Conservation (phyloP, 2,797 vertebrate species). For the Cynodonichthys magdalenae region DNA sequence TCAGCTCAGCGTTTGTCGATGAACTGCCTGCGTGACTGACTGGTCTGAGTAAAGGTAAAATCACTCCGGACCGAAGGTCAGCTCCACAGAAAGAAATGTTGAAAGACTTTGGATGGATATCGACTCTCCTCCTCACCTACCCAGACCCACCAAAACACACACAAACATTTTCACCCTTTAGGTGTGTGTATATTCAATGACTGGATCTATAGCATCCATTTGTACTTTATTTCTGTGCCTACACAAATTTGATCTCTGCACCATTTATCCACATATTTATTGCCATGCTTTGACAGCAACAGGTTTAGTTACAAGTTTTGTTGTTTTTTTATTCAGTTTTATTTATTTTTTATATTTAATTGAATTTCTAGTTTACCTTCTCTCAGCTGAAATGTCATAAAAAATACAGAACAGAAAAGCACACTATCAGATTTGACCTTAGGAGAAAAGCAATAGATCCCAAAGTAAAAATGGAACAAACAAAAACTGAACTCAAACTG, state of each 20-base stretch:
- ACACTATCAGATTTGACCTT: conserved; percentile 5
- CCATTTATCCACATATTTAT: neutral
- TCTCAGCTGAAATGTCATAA: conserved; percentile 30
- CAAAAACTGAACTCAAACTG: neutral
- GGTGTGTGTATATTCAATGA: conserved; percentile 27
- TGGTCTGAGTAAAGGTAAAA: conserved; percentile 49
- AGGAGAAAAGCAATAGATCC: conserved; percentile 1
- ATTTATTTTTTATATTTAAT: neutral
- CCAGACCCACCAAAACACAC: neutral
- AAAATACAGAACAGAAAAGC: conserved; percentile 47
- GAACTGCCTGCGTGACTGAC: conserved; percentile 51
- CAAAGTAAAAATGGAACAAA: neutral
- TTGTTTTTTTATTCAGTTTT: conserved; percentile 22
- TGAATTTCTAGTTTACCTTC: conserved; percentile 43
- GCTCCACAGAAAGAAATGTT: conserved; percentile 42
- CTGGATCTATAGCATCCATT: neutral
- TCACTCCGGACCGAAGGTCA: conserved; percentile 42
- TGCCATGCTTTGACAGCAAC: conserved; percentile 37
- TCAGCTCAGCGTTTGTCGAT: conserved; percentile 55
- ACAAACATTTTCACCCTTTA: conserved; percentile 4
- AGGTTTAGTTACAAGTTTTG: conserved; percentile 55
- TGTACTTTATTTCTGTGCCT: neutral
- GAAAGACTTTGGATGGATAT: conserved; percentile 25
- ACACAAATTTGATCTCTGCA: neutral
- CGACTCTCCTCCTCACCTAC: neutral